Conservation (phyloP, 2,113 vertebrate species). For the Gulo gulo region DNA sequence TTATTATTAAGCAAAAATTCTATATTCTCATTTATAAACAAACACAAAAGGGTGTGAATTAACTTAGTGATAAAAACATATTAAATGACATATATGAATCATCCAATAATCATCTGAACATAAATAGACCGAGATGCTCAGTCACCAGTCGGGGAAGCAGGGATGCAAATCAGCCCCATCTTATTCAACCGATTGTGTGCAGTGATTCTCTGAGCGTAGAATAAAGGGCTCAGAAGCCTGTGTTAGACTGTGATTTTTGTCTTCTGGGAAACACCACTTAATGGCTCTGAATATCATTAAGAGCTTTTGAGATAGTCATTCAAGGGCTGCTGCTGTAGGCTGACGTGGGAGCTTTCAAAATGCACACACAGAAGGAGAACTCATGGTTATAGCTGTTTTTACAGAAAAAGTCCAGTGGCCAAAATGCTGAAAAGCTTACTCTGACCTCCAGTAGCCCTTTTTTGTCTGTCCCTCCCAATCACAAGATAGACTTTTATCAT, state of each 20-base stretch:
- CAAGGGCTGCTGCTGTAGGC: constrained; percentile 36
- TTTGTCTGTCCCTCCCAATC: neutral
- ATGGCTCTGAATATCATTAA: constrained; percentile 73
- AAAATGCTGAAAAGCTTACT: neutral
- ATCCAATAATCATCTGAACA: neutral
- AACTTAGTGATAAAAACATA: constrained; percentile 46
- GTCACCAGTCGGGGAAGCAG: neutral
- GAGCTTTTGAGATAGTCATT: constrained; percentile 58
- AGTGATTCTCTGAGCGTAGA: constrained; percentile 50
- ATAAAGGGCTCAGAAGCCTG: constrained; percentile 62
- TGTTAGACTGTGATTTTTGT: constrained; percentile 66
- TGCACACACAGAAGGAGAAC: constrained; percentile 11
- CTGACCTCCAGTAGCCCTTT: neutral
- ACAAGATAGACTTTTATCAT: neutral
- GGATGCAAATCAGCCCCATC: constrained; percentile 52
- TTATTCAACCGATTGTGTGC: constrained; percentile 53
- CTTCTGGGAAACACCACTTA: constrained; percentile 76
- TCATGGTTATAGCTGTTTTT: neutral
- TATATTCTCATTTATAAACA: constrained; percentile 48
- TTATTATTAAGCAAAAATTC: constrained; percentile 45
- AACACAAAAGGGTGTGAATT: constrained; percentile 27
- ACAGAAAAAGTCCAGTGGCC: neutral
- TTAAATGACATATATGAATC: constrained; percentile 2
- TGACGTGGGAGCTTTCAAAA: constrained; percentile 26
- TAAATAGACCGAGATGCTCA: constrained; percentile 23